These are phyloP conservation scores for Puffinus mauretanicus DNA, from an alignment of 2,113 vertebrate species.

Conservation along the genomic window DNA sequence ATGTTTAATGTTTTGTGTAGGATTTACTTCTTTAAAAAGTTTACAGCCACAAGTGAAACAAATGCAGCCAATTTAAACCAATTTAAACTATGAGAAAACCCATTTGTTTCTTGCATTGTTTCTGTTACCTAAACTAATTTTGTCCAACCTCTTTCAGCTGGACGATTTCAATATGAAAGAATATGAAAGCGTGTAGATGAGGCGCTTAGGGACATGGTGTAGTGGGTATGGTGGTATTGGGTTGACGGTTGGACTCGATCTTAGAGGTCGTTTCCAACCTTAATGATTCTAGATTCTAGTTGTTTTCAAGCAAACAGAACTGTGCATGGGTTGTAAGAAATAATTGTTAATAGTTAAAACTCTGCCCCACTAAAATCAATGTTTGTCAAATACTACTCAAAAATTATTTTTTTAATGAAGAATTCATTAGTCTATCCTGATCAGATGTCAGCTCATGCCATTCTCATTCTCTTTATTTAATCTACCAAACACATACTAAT, in stretches of 20 bases:
- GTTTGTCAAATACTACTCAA: background rate
- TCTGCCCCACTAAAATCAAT: background rate
- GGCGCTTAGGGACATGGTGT: too few species aligned
- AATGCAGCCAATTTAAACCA: background rate
- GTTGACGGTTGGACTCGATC: too few species aligned
- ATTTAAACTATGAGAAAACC: background rate
- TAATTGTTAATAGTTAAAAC: background rate
- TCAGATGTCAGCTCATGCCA: background rate
- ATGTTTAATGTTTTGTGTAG: background rate
- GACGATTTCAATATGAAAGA: background rate
- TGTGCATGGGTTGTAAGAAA: background rate
- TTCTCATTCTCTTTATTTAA: background rate
- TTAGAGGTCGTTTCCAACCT: too few species aligned
- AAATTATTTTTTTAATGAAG: background rate
- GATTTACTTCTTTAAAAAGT: background rate
- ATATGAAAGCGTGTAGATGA: too few species aligned
- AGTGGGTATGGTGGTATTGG: too few species aligned
- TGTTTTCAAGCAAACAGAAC: background rate
- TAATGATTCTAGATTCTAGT: too few species aligned
- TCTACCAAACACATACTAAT: background rate
- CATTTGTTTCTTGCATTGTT: background rate
- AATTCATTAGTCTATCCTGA: background rate
- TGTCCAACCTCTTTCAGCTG: background rate
- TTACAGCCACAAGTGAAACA: background rate
- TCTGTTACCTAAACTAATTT: background rate